Evolutionary conservation across 2,113 vertebrate genomes (phyloP).

Genomic region (Sinocyclocheilus maitianheensis): DNA sequence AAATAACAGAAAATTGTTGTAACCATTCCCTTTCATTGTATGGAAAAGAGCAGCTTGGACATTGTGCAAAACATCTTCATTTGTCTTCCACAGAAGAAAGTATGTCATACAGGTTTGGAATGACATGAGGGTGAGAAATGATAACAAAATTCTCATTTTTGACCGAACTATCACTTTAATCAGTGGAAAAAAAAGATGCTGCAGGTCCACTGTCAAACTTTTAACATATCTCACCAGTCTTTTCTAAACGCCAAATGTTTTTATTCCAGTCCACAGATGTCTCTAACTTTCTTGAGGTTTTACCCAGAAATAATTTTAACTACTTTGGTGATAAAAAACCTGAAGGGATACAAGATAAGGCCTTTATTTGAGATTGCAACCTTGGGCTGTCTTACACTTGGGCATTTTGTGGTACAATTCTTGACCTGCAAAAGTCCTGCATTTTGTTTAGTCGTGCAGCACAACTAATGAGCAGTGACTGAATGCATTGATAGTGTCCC

Average conservation of each 20-base stretch:
- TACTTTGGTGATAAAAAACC: conserved; percentile 63
- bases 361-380: conserved; percentile 47
- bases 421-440: neutral
- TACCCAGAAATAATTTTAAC: conserved; percentile 68
- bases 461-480: conserved; percentile 27
- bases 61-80: neutral
- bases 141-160: neutral
- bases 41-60: neutral
- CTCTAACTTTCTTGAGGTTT: conserved; percentile 59
- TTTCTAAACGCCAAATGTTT: conserved; percentile 32
- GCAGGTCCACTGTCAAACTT: conserved; percentile 40
- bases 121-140: neutral
- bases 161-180: neutral
- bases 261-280: conserved; percentile 55
- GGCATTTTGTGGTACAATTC: neutral
- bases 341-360: conserved; percentile 60
- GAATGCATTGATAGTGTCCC: conserved; percentile 21
- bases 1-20: neutral
- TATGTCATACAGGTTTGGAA: neutral
- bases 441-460: conserved; percentile 28
- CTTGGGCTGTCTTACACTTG: conserved; percentile 18
- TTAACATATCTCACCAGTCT: conserved; percentile 62
- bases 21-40: neutral
- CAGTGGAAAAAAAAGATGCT: neutral
- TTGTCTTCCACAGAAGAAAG: neutral